Evolutionary conservation across 2,113 vertebrate genomes (phyloP), one percentile per base, ranked within the genome.

Genomic region (Athene noctua): DNA sequence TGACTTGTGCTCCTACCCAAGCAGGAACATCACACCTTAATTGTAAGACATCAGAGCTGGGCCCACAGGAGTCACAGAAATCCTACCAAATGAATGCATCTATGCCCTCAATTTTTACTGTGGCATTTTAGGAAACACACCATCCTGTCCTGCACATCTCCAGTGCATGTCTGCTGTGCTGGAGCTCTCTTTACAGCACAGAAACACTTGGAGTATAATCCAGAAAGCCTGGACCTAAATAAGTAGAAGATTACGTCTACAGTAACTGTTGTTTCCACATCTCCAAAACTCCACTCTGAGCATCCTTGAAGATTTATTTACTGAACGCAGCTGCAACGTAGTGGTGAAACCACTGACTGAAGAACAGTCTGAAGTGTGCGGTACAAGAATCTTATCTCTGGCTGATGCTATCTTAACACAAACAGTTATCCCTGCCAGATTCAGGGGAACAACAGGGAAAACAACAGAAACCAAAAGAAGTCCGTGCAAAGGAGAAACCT

Each of bases 361-460:
- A 75, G 49, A 90, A 80, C 30, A 83, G 49, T 25, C 75, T 91
- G 80, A 92, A 96, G 86, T 3, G 18, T 85, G 54, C 3, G 2
- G 57, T 38, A 67, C 18, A 47, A 74, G n/a, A 80, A 80, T n/a
- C 57, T 81, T 94, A 67, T 81, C 80, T 87, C 66, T 75, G 61
- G 49, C 44, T 79, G 83, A 81, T 81, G 62, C 27, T 88, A 72
- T 34, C 34, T 1, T 73, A 80, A 90, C 63, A 90, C 46, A 75
- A 89, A 70, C n/a, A 84, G 42, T 23, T 38, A 90, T 46, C 52
- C 26, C 67, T 93, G 58, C 55, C 86, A 94, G 47, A 57, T 49
- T 25, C 25, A 51, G 51, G 6, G 57, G 47, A 78, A 62, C 40
- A 86, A 84, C 59, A 62, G 6, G 32, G 61, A 86, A 96, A 72